Base-by-base conservation (phyloP, 2,113 vertebrate genomes). In the Isichthys henryi region DNA sequence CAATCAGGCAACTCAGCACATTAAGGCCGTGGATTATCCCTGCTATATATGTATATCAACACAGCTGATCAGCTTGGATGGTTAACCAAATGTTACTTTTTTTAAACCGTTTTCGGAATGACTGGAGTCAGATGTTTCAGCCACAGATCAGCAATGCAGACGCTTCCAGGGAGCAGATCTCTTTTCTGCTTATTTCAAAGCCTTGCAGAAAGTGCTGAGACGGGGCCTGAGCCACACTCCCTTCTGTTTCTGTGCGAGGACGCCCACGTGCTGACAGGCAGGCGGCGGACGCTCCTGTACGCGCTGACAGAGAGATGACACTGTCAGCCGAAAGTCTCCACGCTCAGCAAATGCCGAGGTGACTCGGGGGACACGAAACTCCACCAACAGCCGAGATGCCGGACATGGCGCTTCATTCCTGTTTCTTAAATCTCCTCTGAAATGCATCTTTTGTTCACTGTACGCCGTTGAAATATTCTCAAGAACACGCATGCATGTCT, bases 21-120 rank as follows among this genome's bases (percentile, higher is more conserved):
- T 35, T 27, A 49, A 70, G 11, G 6, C 4, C 13, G 48, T n/a
- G 58, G 50, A 88, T 83, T 88, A 90, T 10, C 89, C 49, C 52
- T 27, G 90, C 92, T 93, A 92, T 92, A 91, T 90, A 90, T 93
- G 91, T 92, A 91, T 89, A 90, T 88, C 86, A 92, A 93, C 92
- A 92, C 92, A 94, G 92, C 93, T 94, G 93, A 95, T 93, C 90
- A 49, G 86, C 84, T 52, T 87, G 89, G 86, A 92, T 93, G 88
- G 90, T 90, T 91, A 93, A 92, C 89, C 89, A 53, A 88, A 27
- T 80, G 74, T 80, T 80, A 80, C 74, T 80, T 80, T 80, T 80
- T 80, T 80, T 80, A 80, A 80, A 80, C 74, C 88, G 92, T 92
- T 93, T 92, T 93, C 90, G 91, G 82, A 92, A 92, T 89, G 88